Evolutionary conservation across 2,888 invertebrate genomes (phyloP), one percentile per base, ranked within the genome.

Genomic region (Nipponacmea schrenckii): DNA sequence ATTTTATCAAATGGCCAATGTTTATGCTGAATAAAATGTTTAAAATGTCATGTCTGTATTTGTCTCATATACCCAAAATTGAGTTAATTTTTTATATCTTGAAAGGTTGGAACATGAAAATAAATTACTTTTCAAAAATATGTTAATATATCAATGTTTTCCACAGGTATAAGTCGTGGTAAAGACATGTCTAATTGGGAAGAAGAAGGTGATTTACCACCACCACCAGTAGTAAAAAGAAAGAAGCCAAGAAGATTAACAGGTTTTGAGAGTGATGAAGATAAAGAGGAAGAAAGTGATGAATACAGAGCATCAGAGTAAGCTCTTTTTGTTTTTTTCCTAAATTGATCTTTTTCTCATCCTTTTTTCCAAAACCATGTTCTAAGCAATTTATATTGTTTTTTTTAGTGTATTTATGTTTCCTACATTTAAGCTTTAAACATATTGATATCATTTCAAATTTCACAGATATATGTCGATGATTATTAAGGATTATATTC

Each of bases 121-220:
- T n/a, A n/a, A n/a, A n/a, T n/a, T n/a, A n/a, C n/a, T n/a, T n/a
- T n/a, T n/a, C n/a, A n/a, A n/a, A n/a, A n/a, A n/a, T n/a, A n/a
- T n/a, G n/a, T n/a, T n/a, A n/a, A n/a, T n/a, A n/a, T n/a, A n/a
- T n/a, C n/a, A n/a, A n/a, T n/a, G n/a, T n/a, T n/a, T n/a, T n/a
- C n/a, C n/a, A 17, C 93, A 71, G 94, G 94, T 39, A 93, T 94
- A 0, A 95, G 95, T 0, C 91, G 95, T 27, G 96, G 97, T 0
- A 97, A 97, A 88, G 96, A 97, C 88, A 96, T 96, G 81, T 93
- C 94, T n/a, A 96, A 95, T 69, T 96, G 96, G 17, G 72, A 74
- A 20, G 64, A 91, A 93, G 68, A 44, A 64, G 68, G 48, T 91
- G 94, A 44, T 94, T 94, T 81, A 89, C 96, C 63, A 95, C 95